Conservation (phyloP, 2,797 vertebrate species). For the Neopelma chrysocephalum region DNA sequence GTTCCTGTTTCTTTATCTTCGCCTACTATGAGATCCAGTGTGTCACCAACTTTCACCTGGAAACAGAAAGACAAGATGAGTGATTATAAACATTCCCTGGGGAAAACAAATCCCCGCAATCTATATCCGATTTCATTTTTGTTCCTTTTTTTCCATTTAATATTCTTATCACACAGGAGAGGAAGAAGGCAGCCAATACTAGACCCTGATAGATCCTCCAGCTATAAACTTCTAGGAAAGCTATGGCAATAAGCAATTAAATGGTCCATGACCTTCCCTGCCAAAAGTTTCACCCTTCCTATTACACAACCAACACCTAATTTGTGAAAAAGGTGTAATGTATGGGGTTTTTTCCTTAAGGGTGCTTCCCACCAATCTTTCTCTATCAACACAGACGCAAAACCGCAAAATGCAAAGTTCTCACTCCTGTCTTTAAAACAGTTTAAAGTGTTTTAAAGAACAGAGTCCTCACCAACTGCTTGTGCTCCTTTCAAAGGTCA, state of each 20-base stretch:
- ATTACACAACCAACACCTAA: neutral
- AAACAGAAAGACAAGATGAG: slow-evolving; percentile 12
- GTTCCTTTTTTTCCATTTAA: neutral
- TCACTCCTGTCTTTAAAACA: neutral
- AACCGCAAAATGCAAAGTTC: neutral
- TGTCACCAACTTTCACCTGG: slow-evolving; percentile 92
- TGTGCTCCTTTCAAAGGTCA: neutral
- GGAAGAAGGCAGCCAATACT: neutral
- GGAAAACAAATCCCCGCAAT: neutral
- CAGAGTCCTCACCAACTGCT: neutral
- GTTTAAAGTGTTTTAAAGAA: neutral
- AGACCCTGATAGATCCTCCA: neutral
- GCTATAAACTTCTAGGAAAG: neutral
- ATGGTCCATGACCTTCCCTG: neutral
- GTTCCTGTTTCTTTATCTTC: slow-evolving; percentile 84
- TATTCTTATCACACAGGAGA: neutral
- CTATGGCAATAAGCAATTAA: neutral
- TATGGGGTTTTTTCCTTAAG: neutral
- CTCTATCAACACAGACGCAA: neutral
- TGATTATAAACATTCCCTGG: neutral
- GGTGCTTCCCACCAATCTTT: neutral
- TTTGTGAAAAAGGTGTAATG: neutral
- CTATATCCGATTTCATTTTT: neutral
- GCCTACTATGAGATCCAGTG: slow-evolving; percentile 85
- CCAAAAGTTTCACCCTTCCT: neutral